Percentiles rank a stretch among this genome's conserved stretches.
Conservation (phyloP, 1,140 invertebrate genomes). For the Araneus ventricosus region DNA sequence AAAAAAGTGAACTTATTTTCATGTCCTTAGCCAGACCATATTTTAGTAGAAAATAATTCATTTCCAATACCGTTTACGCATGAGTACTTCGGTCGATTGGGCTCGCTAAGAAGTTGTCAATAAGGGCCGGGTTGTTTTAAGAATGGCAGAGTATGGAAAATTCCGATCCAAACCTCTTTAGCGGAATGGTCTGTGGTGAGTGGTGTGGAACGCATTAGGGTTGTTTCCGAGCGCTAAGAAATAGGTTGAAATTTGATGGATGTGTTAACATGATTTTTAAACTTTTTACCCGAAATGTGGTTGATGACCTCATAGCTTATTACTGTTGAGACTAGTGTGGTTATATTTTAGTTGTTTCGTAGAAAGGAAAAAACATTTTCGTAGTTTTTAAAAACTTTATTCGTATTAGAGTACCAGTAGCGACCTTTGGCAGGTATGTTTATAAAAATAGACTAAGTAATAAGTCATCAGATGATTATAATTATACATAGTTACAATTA, state of each 20-base stretch:
- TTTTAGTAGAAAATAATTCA: neutral
- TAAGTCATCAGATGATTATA: no score
- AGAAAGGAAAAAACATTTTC: no score
- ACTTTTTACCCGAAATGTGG: neutral
- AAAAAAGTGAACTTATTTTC: no score
- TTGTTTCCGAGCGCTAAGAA: neutral
- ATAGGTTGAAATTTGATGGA: neutral
- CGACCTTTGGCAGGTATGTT: no score
- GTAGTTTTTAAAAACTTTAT: no score
- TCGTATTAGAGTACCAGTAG: no score
- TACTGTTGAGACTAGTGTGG: no score
- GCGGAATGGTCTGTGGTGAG: neutral
- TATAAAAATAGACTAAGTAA: no score
- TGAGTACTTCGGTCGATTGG: neutral
- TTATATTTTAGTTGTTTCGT: no score
- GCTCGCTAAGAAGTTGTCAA: neutral
- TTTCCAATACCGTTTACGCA: constrained; percentile 16
- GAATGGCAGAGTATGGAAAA: neutral
- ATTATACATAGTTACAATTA: no score
- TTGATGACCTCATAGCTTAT: neutral
- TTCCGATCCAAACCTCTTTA: neutral
- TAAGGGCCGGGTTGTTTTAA: neutral
- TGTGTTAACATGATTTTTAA: neutral
- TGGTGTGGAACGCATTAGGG: neutral
- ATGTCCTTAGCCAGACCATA: neutral